A percentile compares a stretch with the other conserved stretches of the same genome.
These are phyloP conservation scores for Eristalinus sepulchralis DNA, from an alignment of 2,888 invertebrate genomes.

Conservation along the genomic window DNA sequence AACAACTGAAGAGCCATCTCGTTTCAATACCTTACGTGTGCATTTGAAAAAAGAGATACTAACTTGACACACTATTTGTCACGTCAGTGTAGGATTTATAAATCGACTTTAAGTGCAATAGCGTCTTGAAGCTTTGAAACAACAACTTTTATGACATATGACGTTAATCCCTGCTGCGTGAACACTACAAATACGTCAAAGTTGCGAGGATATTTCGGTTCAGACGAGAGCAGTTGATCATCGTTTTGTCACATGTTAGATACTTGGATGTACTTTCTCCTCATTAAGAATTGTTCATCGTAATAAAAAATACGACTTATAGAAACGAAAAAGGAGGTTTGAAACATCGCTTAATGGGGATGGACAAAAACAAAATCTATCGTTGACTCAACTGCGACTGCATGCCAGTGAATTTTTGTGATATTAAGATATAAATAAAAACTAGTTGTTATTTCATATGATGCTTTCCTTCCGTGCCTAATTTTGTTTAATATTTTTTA, in stretches of 20 bases:
- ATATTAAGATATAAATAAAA: no score
- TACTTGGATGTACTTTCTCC: neutral
- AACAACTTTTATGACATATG: slow-evolving; percentile 26
- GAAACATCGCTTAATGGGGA: no score
- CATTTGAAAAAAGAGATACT: neutral
- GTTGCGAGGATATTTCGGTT: neutral
- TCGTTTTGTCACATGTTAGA: neutral
- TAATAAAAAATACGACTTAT: no score
- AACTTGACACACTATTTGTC: slow-evolving; percentile 11
- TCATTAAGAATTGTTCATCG: neutral
- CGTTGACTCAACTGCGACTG: no score
- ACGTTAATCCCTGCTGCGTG: neutral
- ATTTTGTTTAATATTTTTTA: no score
- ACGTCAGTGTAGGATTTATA: slow-evolving; percentile 26
- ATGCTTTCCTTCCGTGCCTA: no score
- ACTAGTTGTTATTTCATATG: no score
- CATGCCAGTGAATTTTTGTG: no score
- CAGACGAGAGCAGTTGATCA: neutral
- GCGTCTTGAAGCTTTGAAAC: slow-evolving; percentile 4
- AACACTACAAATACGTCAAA: neutral
- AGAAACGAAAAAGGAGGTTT: no score
- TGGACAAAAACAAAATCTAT: no score
- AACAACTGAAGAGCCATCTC: neutral
- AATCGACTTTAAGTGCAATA: slow-evolving; percentile 27
- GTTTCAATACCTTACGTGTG: neutral